Evolutionary conservation across 1,140 invertebrate genomes (phyloP).

Genomic region (Drosophila sechellia): DNA sequence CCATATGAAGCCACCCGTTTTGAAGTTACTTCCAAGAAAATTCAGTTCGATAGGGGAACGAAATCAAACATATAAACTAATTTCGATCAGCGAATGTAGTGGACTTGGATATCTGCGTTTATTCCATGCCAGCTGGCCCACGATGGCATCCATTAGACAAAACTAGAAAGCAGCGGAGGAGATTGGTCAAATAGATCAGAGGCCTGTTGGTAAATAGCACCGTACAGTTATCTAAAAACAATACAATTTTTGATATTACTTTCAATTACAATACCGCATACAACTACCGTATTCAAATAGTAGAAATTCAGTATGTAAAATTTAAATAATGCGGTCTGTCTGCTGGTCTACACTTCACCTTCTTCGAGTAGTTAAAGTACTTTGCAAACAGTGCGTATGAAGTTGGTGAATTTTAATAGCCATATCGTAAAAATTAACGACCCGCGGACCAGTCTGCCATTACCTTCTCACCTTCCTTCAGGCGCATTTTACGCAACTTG

Average conservation of each 20-base stretch:
- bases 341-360: slow-evolving; percentile 4
- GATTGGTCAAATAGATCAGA: too few relatives aligned
- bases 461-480: neutral
- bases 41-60: neutral
- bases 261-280: neutral
- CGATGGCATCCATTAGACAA: too few relatives aligned
- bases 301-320: neutral
- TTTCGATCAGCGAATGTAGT: neutral
- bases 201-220: too few relatives aligned
- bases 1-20: neutral
- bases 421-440: slow-evolving; percentile 42
- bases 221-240: neutral
- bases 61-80: neutral
- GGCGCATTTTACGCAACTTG: slow-evolving; percentile 55
- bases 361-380: slow-evolving; percentile 19
- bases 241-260: too few relatives aligned
- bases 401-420: slow-evolving; percentile 32
- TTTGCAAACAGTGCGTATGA: slow-evolving; percentile 56
- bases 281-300: neutral
- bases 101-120: slow-evolving; percentile 1
- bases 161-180: too few relatives aligned
- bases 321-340: neutral
- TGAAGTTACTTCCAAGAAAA: neutral
- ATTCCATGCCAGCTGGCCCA: neutral
- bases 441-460: slow-evolving; percentile 12